Base-by-base conservation (phyloP, 2,113 vertebrate species). In the Bothrops jararaca region DNA sequence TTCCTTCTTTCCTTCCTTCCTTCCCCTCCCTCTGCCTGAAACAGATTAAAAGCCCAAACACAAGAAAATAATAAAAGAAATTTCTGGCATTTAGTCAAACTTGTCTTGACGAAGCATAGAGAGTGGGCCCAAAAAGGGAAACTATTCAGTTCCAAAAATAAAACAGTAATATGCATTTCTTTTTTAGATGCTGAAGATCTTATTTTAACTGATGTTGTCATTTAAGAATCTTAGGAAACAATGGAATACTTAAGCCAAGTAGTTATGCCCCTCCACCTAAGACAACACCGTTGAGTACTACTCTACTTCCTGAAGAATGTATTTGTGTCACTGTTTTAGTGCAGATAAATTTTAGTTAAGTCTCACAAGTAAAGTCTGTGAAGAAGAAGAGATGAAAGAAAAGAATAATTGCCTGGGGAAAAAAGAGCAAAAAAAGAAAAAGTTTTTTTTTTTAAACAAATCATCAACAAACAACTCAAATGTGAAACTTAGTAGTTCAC, bases 1-100 rank as follows among this genome's bases (percentile, higher is more conserved):
- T 99, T 98, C 98, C 99, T 99, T 98, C 98, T 99, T 99, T 98
- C 98, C 99, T 99, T 98, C 98, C 99, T 99, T 98, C 98, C 99
- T 99, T 98, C 98, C 99, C 98, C 99, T 99, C 20, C 48, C 6
- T 48, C 48, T 7, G 98, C 98, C 99, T 99, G 98, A 98, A 99
- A 99, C 97, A 99, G 98, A 99, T 99, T 99, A 89, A 99, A 98
- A 98, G 97, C 98, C 97, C 95, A 92, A 98, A 98, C 98, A 97
- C 98, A 98, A 98, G 98, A 98, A 98, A 98, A 98, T 98, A 98
- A 89, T 88, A 89, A 39, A 85, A 85, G 18, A 89, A 34, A n/a
- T 12, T 96, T 96, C 97, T 99, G 99, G 98, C 98, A 97, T 92
- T 95, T 95, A 97, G 97, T 98, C 98, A 99, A 98, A 98, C 97